Base-by-base conservation (phyloP, 2,797 vertebrate species). In the Peromyscus attwateri region DNA sequence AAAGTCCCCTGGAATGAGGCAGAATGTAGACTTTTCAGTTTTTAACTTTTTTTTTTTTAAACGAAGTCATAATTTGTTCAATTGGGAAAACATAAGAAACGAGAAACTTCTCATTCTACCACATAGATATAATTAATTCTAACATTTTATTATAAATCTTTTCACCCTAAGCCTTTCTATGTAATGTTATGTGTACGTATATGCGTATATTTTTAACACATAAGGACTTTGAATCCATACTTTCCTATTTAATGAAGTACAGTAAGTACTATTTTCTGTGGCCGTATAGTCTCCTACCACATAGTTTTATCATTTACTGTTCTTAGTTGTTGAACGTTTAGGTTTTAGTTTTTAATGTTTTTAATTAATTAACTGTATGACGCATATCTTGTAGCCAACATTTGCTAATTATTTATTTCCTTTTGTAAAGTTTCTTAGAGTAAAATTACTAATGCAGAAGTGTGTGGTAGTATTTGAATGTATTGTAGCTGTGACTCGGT, bases 301-400 rank as follows among this genome's bases (percentile, higher is more conserved):
- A n/a, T 80, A 23, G 12, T 40, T 70, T 84, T 95, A 85, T 94
- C 29, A n/a, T 91, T 92, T 87, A 79, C 12, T 37, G 23, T 79
- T 46, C 17, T 23, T 60, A 80, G 0, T 60, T 93, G 34, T 43
- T 95, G 37, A 93, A 85, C 81, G 40, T 84, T 96, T 81, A 84
- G 11, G 23, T 94, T 96, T 96, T 82, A 73, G 55, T 87, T 96
- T 92, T 95, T 92, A 27, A 49, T 91, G 19, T 81, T 84, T 95
- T 84, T 23, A 95, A 75, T 84, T 23, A 95, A 75, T 57, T 87
- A 85, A 19, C n/a, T 92, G 3, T 57, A 34, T 12, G 23, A 37
- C 91, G 40, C 19, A 66, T 76, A 73, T 52, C 12, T 12, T 91
- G 19, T 57, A 75, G 17, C 5, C 62, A 66, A 49, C 92, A 88